Percentiles rank a stretch among this genome's conserved stretches.
phyloP scores from a whole-genome alignment of 2,888 invertebrate species.

The Nemoura dubitans region DNA sequence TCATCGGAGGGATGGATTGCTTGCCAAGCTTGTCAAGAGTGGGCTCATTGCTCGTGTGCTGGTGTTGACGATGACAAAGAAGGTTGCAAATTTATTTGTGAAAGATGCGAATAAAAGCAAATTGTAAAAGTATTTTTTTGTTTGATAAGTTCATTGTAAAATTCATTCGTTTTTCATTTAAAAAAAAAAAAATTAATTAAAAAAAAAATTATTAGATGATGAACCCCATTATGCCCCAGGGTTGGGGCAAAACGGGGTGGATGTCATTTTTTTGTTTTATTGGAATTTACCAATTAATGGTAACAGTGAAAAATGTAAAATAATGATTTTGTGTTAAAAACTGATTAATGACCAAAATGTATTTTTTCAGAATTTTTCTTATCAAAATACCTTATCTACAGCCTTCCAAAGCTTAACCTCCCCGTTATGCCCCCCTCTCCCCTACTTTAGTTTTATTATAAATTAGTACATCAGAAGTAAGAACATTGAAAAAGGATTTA shows the following conservation, averaged over 20 bases:
- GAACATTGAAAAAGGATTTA: too few species aligned
- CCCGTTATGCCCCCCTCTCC: constrained; percentile 35
- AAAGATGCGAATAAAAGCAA: not conserved
- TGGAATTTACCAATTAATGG: constrained; percentile 3
- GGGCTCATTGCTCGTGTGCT: constrained; percentile 28
- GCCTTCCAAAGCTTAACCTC: constrained; percentile 32
- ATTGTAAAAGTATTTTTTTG: too few species aligned
- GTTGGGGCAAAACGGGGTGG: constrained; percentile 33
- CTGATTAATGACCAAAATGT: not conserved
- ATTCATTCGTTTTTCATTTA: too few species aligned
- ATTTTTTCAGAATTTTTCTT: constrained; percentile 22
- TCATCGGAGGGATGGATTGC: too few species aligned
- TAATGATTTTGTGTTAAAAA: constrained; percentile 8
- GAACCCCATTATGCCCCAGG: constrained; percentile 9
- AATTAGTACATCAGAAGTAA: too few species aligned
- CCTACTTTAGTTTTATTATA: too few species aligned
- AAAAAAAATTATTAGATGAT: constrained; percentile 3
- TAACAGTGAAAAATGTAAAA: constrained; percentile 16
- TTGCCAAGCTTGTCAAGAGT: too few species aligned
- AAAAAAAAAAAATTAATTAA: not conserved
- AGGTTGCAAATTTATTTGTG: not conserved
- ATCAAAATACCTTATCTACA: constrained; percentile 25
- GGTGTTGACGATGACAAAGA: constrained; percentile 26
- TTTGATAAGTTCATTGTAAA: too few species aligned
- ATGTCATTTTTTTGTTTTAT: constrained; percentile 3